phyloP scores from a whole-genome alignment of 2,113 vertebrate species.

The Otus sunia region DNA sequence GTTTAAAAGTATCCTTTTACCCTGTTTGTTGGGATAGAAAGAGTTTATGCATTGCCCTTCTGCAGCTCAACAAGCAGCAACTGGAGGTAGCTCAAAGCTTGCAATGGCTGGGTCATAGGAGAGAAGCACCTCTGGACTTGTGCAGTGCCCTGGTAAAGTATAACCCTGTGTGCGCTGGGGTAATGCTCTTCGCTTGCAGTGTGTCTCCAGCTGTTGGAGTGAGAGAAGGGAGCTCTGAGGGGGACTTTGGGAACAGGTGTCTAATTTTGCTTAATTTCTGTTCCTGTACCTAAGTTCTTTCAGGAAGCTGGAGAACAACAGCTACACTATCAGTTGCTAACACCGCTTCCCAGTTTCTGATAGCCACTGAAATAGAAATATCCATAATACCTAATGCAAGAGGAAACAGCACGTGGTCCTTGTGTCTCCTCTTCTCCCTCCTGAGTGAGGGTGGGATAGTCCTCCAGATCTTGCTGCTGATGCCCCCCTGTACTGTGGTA shows the following conservation, averaged over 20 bases:
- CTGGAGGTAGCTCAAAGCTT: not conserved
- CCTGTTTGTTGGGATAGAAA: not conserved
- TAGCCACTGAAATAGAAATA: not conserved
- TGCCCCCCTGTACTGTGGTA: not conserved
- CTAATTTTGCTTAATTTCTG: not conserved
- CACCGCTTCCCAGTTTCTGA: not conserved
- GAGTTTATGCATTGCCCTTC: not conserved
- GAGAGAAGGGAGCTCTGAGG: not conserved
- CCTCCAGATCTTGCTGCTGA: not conserved
- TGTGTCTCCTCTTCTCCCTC: not conserved
- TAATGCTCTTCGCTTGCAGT: not conserved
- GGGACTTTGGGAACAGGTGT: not conserved
- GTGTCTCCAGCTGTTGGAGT: not conserved
- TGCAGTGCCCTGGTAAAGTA: not conserved
- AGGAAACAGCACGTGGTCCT: not conserved
- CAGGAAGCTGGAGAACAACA: not conserved
- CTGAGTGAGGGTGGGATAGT: not conserved
- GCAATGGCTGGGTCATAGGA: not conserved
- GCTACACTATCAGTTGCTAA: not conserved
- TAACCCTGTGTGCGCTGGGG: not conserved
- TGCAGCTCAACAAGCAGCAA: not conserved
- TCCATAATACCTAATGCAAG: not conserved
- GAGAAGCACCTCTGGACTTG: not conserved
- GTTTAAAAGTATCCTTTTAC: not conserved
- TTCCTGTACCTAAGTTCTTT: not conserved